Percentiles rank a stretch among this genome's conserved stretches.
phyloP scores from a whole-genome alignment of 2,888 invertebrate species.

The Caenorhabditis sulstoni region DNA sequence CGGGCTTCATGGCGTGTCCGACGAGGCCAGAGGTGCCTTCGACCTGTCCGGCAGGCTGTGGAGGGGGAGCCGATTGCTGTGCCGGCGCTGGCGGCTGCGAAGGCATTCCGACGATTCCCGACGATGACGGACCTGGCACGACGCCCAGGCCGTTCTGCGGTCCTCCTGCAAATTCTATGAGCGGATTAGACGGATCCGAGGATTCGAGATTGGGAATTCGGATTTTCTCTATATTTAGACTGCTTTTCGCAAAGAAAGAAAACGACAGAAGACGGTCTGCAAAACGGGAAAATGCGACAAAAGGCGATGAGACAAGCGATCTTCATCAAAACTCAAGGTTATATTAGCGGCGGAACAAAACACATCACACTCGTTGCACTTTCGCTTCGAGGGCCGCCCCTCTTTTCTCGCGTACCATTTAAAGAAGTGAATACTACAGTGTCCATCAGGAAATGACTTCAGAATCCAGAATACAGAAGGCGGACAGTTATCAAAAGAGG shows the following conservation, averaged over 20 bases:
- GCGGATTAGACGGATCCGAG: constrained; percentile 12
- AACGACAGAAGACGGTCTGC: too few relatives aligned
- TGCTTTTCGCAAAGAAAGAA: not conserved
- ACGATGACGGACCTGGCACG: constrained; percentile 39
- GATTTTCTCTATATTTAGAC: not conserved
- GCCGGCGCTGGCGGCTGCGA: constrained; percentile 26
- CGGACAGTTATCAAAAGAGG: constrained; percentile 17
- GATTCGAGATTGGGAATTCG: too few relatives aligned
- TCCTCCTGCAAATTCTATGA: constrained; percentile 40
- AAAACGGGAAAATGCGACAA: too few relatives aligned
- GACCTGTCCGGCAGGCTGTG: constrained; percentile 22
- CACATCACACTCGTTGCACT: too few relatives aligned
- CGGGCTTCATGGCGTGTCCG: constrained; percentile 46
- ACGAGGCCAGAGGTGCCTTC: constrained; percentile 41
- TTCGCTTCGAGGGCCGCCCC: constrained; percentile 3
- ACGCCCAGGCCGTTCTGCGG: constrained; percentile 52
- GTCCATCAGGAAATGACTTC: constrained; percentile 10
- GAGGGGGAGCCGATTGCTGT: constrained; percentile 28
- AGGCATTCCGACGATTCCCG: constrained; percentile 42
- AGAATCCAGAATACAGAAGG: constrained; percentile 2
- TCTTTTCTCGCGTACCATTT: constrained; percentile 23
- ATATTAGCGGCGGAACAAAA: too few relatives aligned
- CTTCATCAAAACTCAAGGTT: too few relatives aligned
- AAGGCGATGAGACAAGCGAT: too few relatives aligned
- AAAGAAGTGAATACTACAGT: constrained; percentile 30